These are phyloP conservation scores for Petrocephalus schoutedeni DNA, from an alignment of 2,797 vertebrate species.

Conservation along the genomic window DNA sequence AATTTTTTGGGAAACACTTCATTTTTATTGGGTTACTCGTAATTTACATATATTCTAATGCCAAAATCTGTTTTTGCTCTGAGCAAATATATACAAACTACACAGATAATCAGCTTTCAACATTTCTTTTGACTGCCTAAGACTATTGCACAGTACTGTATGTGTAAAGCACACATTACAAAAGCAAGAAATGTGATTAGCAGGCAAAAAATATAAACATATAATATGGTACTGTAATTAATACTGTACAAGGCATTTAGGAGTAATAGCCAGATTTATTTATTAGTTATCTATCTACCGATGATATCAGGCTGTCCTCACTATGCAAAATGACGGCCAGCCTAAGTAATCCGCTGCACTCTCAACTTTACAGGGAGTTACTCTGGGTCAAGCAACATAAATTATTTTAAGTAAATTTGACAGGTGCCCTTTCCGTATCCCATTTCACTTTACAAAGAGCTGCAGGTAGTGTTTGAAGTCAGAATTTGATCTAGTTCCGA, in stretches of 20 bases:
- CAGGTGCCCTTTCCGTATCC: conserved; percentile 31
- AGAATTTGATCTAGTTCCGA: conserved; percentile 18
- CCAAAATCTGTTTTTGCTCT: too few species aligned
- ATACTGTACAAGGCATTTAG: conserved; percentile 37
- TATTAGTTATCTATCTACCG: conserved; percentile 62
- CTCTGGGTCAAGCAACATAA: conserved; percentile 40
- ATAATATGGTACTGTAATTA: not conserved
- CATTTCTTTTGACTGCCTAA: too few species aligned
- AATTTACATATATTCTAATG: too few species aligned
- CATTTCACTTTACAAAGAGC: conserved; percentile 28
- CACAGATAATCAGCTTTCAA: too few species aligned
- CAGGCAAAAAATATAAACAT: not conserved
- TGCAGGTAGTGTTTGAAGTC: not conserved
- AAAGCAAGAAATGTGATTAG: too few species aligned
- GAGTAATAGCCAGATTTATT: conserved; percentile 61
- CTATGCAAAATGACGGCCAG: conserved; percentile 59
- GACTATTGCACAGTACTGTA: too few species aligned
- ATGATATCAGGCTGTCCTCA: conserved; percentile 63
- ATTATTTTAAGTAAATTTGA: conserved; percentile 24
- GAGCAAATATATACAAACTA: too few species aligned
- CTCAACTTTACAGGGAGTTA: conserved; percentile 41
- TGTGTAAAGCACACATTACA: too few species aligned
- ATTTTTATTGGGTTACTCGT: too few species aligned
- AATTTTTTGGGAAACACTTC: too few species aligned
- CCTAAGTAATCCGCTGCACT: conserved; percentile 38